Percentiles rank a stretch among this genome's conserved stretches.
phyloP scores from a whole-genome alignment of 2,797 vertebrate genomes.

The Protosalanx chinensis region DNA sequence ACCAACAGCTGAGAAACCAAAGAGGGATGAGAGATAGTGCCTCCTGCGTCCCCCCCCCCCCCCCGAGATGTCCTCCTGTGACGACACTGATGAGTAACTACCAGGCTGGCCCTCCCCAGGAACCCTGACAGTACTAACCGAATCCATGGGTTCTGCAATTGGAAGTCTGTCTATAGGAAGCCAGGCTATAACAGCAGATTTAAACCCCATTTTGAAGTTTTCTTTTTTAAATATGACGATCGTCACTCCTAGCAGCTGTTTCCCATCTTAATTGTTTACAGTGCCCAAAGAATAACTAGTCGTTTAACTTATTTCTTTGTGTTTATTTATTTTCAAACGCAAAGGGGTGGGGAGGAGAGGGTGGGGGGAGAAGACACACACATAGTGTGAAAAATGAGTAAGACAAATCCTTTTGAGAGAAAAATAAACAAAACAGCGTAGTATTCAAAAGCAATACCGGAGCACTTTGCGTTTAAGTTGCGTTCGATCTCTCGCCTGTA shows the following conservation, averaged over 20 bases:
- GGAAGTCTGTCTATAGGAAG: neutral
- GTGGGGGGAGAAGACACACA: slow-evolving; percentile 81
- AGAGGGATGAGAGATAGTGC: slow-evolving; percentile 3
- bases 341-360: slow-evolving; percentile 80
- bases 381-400: slow-evolving; percentile 79
- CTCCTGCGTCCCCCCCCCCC: neutral
- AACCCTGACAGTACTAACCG: neutral
- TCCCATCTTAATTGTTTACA: slow-evolving; percentile 81
- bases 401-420: slow-evolving; percentile 76
- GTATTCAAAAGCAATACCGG: slow-evolving; percentile 84
- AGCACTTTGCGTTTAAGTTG: slow-evolving; percentile 68
- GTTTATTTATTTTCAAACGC: slow-evolving; percentile 63
- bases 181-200: neutral
- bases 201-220: slow-evolving; percentile 8
- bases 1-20: slow-evolving; percentile 13
- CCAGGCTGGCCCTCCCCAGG: neutral
- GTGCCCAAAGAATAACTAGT: slow-evolving; percentile 69
- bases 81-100: slow-evolving; percentile 7
- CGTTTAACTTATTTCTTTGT: slow-evolving; percentile 37
- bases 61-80: neutral
- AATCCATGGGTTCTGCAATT: neutral
- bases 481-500: slow-evolving; percentile 77
- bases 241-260: slow-evolving; percentile 32
- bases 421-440: slow-evolving; percentile 80
- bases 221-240: slow-evolving; percentile 20